phyloP scores from a whole-genome alignment of 2,888 invertebrate species.

The Tipula confusa region DNA sequence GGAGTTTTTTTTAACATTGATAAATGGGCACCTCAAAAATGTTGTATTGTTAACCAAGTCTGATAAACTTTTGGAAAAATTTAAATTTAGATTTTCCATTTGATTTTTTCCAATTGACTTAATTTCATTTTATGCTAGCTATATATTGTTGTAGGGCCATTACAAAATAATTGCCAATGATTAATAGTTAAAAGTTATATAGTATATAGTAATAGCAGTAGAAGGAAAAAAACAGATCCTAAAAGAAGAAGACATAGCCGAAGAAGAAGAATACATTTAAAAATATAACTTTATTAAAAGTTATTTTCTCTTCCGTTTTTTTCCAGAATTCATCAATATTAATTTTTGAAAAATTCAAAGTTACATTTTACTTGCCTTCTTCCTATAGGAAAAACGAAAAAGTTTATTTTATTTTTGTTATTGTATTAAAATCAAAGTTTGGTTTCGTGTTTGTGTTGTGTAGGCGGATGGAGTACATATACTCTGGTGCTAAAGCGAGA shows the following conservation, averaged over 20 bases:
- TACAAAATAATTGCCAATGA: background rate
- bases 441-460: background rate
- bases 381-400: background rate
- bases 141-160: background rate
- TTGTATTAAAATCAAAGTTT: background rate
- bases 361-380: background rate
- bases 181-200: background rate
- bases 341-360: background rate
- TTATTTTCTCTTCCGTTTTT: background rate
- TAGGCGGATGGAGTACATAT: background rate
- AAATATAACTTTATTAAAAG: constrained; percentile 15
- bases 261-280: background rate
- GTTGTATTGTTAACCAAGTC: background rate
- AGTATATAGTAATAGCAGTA: background rate
- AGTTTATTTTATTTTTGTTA: background rate
- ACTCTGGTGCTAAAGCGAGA: background rate
- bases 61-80: background rate
- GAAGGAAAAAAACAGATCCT: background rate
- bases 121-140: background rate
- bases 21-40: background rate
- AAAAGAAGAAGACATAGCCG: background rate
- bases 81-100: background rate
- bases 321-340: background rate
- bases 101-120: background rate
- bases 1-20: background rate